A percentile compares a stretch with the other conserved stretches of the same genome.
Evolutionary conservation across 2,113 vertebrate genomes (phyloP).

Genomic region (Pelobates fuscus): DNA sequence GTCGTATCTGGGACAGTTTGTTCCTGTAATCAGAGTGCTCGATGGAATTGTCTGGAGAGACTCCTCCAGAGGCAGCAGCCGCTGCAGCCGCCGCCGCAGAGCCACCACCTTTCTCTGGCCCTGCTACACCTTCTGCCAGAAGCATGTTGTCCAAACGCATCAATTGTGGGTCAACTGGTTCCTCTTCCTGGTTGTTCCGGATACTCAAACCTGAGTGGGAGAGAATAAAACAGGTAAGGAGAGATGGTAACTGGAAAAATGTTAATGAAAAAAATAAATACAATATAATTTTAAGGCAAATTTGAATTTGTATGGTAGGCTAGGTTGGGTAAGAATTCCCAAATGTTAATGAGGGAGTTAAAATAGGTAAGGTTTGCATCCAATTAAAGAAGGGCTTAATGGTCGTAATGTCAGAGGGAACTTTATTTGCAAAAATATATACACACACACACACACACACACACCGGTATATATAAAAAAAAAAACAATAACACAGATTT

Average conservation of each 20-base stretch:
- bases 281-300: too few relatives aligned
- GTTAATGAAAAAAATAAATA: too few relatives aligned
- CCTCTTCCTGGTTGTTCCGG: conserved; percentile 85
- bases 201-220: conserved; percentile 78
- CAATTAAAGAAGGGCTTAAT: too few relatives aligned
- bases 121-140: conserved; percentile 87
- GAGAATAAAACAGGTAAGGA: neutral
- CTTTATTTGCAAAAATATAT: too few relatives aligned
- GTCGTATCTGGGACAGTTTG: conserved; percentile 90
- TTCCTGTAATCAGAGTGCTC: conserved; percentile 92
- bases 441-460: too few relatives aligned
- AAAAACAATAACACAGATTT: too few relatives aligned
- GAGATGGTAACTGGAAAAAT: neutral
- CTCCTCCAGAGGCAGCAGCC: conserved; percentile 81
- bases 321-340: too few relatives aligned
- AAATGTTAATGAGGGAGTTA: too few relatives aligned
- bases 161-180: conserved; percentile 86
- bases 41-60: conserved; percentile 88
- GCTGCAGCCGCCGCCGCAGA: conserved; percentile 83
- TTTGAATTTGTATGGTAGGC: too few relatives aligned
- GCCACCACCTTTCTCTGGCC: conserved; percentile 87
- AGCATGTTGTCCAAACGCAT: conserved; percentile 93
- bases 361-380: too few relatives aligned
- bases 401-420: too few relatives aligned
- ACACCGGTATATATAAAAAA: too few relatives aligned